A percentile compares a stretch with the other conserved stretches of the same genome.
Evolutionary conservation across 2,113 vertebrate species (phyloP).

Genomic region (Callithrix jacchus): DNA sequence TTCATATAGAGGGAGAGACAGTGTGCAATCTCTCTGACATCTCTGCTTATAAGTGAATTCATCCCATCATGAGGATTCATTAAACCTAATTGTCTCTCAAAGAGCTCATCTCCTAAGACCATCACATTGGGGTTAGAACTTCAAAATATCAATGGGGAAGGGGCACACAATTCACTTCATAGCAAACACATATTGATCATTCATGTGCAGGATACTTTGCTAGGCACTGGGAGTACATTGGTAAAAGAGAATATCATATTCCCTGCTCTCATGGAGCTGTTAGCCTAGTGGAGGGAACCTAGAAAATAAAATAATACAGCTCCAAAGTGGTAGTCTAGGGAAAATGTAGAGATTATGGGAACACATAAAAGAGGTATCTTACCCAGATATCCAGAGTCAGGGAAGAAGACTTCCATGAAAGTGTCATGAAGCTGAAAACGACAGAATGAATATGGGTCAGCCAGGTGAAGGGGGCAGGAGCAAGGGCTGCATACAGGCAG

Average conservation of each 20-base stretch:
- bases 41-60: background rate
- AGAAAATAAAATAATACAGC: too few relatives aligned
- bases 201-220: background rate
- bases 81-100: too few relatives aligned
- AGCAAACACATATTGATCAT: background rate
- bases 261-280: too few relatives aligned
- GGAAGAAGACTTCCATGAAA: background rate
- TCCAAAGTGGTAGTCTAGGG: background rate
- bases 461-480: rapidly evolving
- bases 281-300: too few relatives aligned
- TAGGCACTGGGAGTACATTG: too few relatives aligned
- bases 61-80: too few relatives aligned
- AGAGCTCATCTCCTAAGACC: too few relatives aligned
- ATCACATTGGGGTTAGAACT: background rate
- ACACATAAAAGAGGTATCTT: background rate
- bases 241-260: too few relatives aligned
- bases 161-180: background rate
- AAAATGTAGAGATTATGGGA: background rate
- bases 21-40: background rate
- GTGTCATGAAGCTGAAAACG: background rate
- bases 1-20: background rate
- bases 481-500: background rate
- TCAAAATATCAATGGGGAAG: background rate
- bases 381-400: background rate
- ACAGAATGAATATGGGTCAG: background rate